A percentile compares a stretch with the other conserved stretches of the same genome.
These are phyloP conservation scores for Octodon degus DNA, from an alignment of 2,113 vertebrate genomes.

Conservation along the genomic window DNA sequence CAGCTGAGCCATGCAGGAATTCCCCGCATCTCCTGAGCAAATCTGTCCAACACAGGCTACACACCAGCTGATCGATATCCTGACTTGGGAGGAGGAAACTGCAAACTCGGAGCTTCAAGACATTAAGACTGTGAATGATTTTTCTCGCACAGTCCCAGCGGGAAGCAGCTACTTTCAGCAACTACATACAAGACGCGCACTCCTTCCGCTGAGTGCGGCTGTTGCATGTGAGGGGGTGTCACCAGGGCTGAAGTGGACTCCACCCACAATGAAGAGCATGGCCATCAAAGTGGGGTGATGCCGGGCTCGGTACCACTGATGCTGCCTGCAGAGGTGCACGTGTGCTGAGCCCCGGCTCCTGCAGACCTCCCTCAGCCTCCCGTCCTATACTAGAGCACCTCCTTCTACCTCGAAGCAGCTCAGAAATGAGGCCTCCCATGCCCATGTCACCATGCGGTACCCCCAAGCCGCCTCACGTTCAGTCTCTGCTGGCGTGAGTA, in stretches of 20 bases:
- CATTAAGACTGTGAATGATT: constrained; percentile 33
- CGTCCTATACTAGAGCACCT: accelerated
- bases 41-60: background rate
- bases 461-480: background rate
- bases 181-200: background rate
- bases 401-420: background rate
- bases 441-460: background rate
- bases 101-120: constrained; percentile 40
- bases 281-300: background rate
- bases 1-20: background rate
- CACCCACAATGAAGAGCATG: background rate
- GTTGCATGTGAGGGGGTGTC: accelerated
- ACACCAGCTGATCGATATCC: background rate
- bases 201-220: background rate
- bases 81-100: background rate
- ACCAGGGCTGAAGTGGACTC: background rate
- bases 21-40: background rate
- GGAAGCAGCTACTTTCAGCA: constrained; percentile 3
- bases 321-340: too few relatives aligned
- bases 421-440: background rate
- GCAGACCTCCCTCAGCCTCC: too few relatives aligned
- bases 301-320: accelerated
- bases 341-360: background rate
- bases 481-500: background rate
- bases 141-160: background rate